These are phyloP conservation scores for Herminia tarsipennalis DNA, from an alignment of 2,888 invertebrate species.

Conservation along the genomic window DNA sequence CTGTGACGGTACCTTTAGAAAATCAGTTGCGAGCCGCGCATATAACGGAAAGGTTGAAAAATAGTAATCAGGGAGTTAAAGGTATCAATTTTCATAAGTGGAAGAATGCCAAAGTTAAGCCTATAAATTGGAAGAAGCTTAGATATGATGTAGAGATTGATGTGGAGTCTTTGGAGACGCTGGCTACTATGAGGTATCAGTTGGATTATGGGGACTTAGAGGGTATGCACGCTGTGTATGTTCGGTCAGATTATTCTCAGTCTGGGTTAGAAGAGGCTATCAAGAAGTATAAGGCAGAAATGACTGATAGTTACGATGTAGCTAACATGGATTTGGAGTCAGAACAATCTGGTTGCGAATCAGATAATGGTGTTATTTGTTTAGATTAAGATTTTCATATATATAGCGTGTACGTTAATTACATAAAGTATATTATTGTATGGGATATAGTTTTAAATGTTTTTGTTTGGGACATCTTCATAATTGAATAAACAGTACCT, in stretches of 20 bases:
- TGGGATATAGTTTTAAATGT: too few species aligned
- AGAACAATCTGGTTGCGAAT: slow-evolving; percentile 36
- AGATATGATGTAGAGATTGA: slow-evolving; percentile 61
- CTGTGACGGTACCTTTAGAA: slow-evolving; percentile 41
- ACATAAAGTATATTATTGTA: too few species aligned
- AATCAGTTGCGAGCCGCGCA: slow-evolving; percentile 25
- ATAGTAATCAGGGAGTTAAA: slow-evolving; percentile 65
- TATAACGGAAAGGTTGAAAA: slow-evolving; percentile 56
- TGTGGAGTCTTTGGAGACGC: slow-evolving; percentile 66
- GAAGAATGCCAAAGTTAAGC: slow-evolving; percentile 46
- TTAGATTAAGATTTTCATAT: slow-evolving; percentile 39
- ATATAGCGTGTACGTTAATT: neutral
- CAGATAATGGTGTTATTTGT: slow-evolving; percentile 44
- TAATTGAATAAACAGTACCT: too few species aligned
- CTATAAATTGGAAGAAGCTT: slow-evolving; percentile 14
- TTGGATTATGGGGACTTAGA: slow-evolving; percentile 58
- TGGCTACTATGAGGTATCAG: slow-evolving; percentile 54
- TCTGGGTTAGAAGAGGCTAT: slow-evolving; percentile 53
- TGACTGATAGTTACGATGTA: slow-evolving; percentile 66
- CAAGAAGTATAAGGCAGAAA: slow-evolving; percentile 57
- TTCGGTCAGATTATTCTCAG: slow-evolving; percentile 52
- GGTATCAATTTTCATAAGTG: slow-evolving; percentile 68
- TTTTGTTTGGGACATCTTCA: too few species aligned
- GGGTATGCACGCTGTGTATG: slow-evolving; percentile 30
- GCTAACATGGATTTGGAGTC: slow-evolving; percentile 75